Evolutionary conservation across 2,888 invertebrate species (phyloP).

Genomic region (Anaspis maculata): DNA sequence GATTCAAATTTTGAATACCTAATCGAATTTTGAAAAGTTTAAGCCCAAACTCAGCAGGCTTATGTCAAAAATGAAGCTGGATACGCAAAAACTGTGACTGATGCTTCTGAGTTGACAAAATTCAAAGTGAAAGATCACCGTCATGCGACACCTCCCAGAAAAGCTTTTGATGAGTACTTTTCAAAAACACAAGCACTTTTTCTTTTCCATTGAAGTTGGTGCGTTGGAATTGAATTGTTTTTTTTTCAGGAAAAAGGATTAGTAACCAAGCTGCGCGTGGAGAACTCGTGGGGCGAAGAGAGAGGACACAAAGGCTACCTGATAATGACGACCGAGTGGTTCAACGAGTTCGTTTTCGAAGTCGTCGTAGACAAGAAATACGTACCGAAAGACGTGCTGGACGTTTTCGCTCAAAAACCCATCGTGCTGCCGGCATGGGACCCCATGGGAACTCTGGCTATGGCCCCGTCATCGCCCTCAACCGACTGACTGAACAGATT

Average conservation of each 20-base stretch:
- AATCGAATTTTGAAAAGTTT: no score
- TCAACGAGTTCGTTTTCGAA: conserved; percentile 80
- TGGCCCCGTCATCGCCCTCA: no score
- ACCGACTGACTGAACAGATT: not conserved
- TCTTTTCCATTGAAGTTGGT: no score
- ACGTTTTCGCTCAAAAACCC: conserved; percentile 68
- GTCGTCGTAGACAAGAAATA: conserved; percentile 81
- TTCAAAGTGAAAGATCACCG: no score
- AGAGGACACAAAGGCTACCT: conserved; percentile 81
- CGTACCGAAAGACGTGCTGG: conserved; percentile 64
- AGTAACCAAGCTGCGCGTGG: conserved; percentile 73
- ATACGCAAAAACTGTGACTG: no score
- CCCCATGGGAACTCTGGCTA: conserved; percentile 81
- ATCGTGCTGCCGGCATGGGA: conserved; percentile 85
- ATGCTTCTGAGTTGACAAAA: no score
- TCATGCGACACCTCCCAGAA: no score
- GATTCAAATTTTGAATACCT: no score
- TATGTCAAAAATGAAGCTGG: no score
- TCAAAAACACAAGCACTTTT: no score
- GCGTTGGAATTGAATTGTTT: not conserved
- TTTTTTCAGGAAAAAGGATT: conserved; percentile 50
- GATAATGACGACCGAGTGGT: conserved; percentile 78
- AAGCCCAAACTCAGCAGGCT: no score
- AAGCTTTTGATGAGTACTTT: no score
- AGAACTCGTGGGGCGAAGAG: conserved; percentile 89